Evolutionary conservation across 2,797 vertebrate genomes (phyloP), one percentile per base, ranked within the genome.

Genomic region (Gila robusta): DNA sequence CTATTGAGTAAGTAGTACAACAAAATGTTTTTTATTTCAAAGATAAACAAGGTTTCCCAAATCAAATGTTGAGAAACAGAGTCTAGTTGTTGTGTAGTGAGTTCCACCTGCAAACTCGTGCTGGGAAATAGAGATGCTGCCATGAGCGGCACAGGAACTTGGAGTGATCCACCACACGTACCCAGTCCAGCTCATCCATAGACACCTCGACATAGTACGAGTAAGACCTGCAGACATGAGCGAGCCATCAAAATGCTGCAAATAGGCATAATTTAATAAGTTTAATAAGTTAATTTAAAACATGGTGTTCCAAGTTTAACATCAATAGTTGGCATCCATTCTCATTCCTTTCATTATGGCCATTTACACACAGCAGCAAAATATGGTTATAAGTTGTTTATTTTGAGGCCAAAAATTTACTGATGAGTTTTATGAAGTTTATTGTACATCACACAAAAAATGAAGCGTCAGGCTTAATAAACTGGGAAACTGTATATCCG

Each of bases 111-210:
- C 98, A 99, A 81, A 99, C 98, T 11, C 96, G 94, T 0, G 98
- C 96, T 59, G 96, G 95, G 92, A 99, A 99, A 93, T 96, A 99
- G 0, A 99, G 95, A 88, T 97, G 98, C 93, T 99, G 98, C 98
- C 98, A 99, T 17, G 98, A 99, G 70, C 98, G 97, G 92, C 98
- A 99, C 23, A 98, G 96, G 82, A 95, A 97, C 88, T 97, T 97
- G 0, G 98, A 97, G 90, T 99, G 98, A 93, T 99, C 98, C 0
- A 98, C 96, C 28, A 99, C 98, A 2, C 98, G 96, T 59, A 99
- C 96, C 98, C 98, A 99, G 92, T 99, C 98, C 92, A 99, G 94
- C 91, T 99, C 98, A 82, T 99, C 98, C 98, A 99, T 99, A 26
- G 98, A 99, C 37, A 99, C 98, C 89, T 99, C 98, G 26, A 99